Evolutionary conservation across 1,140 invertebrate species (phyloP), one percentile per base, ranked within the genome.

Genomic region (Platyscapa corneri): DNA sequence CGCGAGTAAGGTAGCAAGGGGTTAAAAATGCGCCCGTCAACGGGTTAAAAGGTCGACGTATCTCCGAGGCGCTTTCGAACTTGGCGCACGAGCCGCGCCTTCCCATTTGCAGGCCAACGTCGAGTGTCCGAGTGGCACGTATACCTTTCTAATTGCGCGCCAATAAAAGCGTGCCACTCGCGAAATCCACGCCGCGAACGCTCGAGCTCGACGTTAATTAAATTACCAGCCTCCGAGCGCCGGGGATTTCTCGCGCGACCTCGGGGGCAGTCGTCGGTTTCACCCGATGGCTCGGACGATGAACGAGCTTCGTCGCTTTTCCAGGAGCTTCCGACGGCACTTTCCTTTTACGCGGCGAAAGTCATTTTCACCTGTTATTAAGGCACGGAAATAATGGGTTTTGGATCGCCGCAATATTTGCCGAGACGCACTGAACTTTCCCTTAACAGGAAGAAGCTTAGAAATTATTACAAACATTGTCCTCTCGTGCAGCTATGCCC

Each of bases 221-320:
- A 84, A 84, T 84, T 84, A 78, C 60, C 60, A 46, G 56, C 37
- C 32, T 37, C 39, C 34, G 39, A 77, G 64, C 60, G n/a, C 30
- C 7, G 18, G 74, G 16, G 74, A 64, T 84, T 84, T 84, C 83
- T 84, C 76, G 72, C 76, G 75, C 82, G 39, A 18, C n/a, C n/a
- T n/a, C 30, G n/a, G 2, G 34, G 0, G 20, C 20, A 23, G 56
- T 14, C 32, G 56, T 27, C 64, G 39, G 60, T 67, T 80, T 80
- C 42, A 30, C 6, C 0, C 0, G 12, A 77, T 77, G 75, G 32
- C 6, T 42, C n/a, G n/a, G 27, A 20, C 18, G 37, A 39, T 39
- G 23, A 1, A 2, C 30, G 67, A 32, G 14, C 67, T 37, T 37
- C 12, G 12, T 46, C 42, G 6, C 30, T n/a, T n/a, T n/a, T n/a